Evolutionary conservation across 2,797 vertebrate genomes (phyloP), one percentile per base, ranked within the genome.

Genomic region (Uromys caudimaculatus): DNA sequence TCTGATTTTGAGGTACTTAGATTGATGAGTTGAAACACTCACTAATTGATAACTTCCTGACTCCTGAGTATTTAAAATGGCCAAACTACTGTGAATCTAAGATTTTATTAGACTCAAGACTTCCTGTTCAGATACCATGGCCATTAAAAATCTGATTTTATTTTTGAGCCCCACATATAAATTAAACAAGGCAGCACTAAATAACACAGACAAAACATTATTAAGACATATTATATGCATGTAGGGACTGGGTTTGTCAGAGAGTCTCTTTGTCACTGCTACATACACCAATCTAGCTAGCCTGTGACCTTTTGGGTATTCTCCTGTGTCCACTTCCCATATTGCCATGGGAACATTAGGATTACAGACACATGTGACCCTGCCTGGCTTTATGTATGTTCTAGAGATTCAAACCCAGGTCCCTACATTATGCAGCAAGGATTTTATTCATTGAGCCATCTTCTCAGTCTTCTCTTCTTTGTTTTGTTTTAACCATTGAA

Each of bases 41-140:
- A 54, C 1, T 79, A 69, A 90, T 76, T 92, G 71, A 92, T 94
- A 87, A 87, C 56, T 79, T 87, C 41, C 21, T 79, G 24, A 4
- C 71, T 95, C 24, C 21, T 87, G 50, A 8, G 79, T n/a, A n/a
- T n/a, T 79, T 90, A 87, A 81, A 29, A 50, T 78, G 86, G 41
- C 50, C 50, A 95, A 41, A 75, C 77, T 62, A 90, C 24, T 29
- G 1, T 90, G 56, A 62, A 67, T 73, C 81, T 92, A 88, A 82
- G 32, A 12, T 60, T 94, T 92, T 75, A 82, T 82, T 93, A 56
- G 14, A 58, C 62, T 94, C 81, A 91, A 86, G n/a, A 89, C 67
- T 83, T 93, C 44, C 32, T 82, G 12, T 89, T 75, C 50, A 86
- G n/a, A 82, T 77, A 1, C 4, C 44, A n/a, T 88, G 52, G 87